Base-by-base conservation (phyloP, 2,888 invertebrate genomes). In the Chaitophorus viminalis region DNA sequence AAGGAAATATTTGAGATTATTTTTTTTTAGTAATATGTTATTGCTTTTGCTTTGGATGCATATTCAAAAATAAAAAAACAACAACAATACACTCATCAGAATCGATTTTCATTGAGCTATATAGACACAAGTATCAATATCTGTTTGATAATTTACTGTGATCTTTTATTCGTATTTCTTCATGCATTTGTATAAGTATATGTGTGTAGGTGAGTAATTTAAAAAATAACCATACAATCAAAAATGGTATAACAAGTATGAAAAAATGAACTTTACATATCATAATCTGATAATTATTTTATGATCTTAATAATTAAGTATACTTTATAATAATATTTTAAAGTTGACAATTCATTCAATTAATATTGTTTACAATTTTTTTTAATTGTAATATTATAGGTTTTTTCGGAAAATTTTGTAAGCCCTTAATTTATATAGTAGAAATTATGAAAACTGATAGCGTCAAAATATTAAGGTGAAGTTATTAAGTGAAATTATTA, bases 91-190 rank as follows among this genome's bases (percentile, higher is more conserved):
- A 65, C 39, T 68, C 31, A 25, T n/a, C 70, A 31, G 46, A 72
- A 31, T 46, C 17, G 70, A 82, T 82, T 82, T 82, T 82, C 46
- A 82, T 52, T 11, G 52, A 52, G 72, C 31, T 70, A n/a, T 33
- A 25, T n/a, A n/a, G n/a, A n/a, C 70, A 17, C 14, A 31, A 72
- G 33, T 72, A 52, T 52, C 39, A 21, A 68, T 31, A 65, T 70
- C 68, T 81, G 46, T 70, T 68, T 46, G 39, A 81, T 81, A 39
- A 68, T 81, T 81, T 81, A 81, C 39, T 11, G 31, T 39, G 46
- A 68, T 68, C 81, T 46, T 3, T 68, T 68, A 68, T 68, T 60
- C 25, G 8, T 25, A 60, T 21, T 68, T 68, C 68, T 9, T 11
- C 68, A 14, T 8, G 9, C 68, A 11, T 25, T 25, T 60, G 25